Evolutionary conservation across 2,113 vertebrate species (phyloP), one percentile per base, ranked within the genome.

Genomic region (Morone saxatilis): DNA sequence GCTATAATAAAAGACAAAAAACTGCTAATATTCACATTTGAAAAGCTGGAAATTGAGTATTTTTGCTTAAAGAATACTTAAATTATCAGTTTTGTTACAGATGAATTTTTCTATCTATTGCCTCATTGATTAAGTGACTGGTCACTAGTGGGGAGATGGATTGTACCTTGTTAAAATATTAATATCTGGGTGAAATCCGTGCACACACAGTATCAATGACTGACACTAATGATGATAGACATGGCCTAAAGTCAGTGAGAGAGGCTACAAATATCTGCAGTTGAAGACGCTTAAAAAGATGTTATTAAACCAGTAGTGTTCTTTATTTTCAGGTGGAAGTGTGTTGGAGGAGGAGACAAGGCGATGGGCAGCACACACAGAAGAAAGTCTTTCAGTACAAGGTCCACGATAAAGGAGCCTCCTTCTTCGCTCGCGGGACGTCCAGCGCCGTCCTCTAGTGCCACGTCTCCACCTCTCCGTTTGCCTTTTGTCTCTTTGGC

Each of bases 391-490:
- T 97, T 89, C 98, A 99, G 89, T 99, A 97, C 79, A 99, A 99
- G 84, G 97, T 99, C 86, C 96, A 97, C 7, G 98, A 99, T 74
- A 97, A 94, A 93, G 97, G 93, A 0, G 97, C 96, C 43, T 95
- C 95, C 6, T 99, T 99, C 60, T 99, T 99, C 0, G 97, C 98
- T 0, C 94, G 74, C 5, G 98, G 98, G 57, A 95, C 97, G 59
- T 98, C 97, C 6, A 95, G 96, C 0, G 97, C 98, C 0, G 94
- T 99, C 38, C 96, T 99, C 56, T 99, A 95, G 96, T 17, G 13
- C 16, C 19, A 41, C 6, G 8, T 20, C 43, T 50, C 7, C 17
- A 9, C 19, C 7, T 71, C 20, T 13, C 20, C 0, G 7, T 22
- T 45, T 19, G 10, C 41, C 41, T 70, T 80, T 63, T 3, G 20